Evolutionary conservation across 2,797 vertebrate species (phyloP).

Genomic region (Moxostoma hubbsi): DNA sequence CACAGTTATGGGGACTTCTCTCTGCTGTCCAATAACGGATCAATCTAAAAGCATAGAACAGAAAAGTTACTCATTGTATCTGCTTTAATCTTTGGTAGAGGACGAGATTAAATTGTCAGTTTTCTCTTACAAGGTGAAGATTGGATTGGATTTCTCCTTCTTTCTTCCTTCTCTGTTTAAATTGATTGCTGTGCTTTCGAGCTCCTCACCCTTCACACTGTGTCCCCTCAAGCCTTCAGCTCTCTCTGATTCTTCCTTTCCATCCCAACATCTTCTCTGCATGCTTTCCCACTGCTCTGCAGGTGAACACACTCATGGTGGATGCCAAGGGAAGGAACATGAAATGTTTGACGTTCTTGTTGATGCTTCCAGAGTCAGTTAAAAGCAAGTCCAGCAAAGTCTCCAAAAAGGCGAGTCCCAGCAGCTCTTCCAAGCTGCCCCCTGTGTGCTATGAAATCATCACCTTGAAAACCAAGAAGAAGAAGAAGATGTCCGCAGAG

Average conservation of each 20-base stretch:
- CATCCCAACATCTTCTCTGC: slow-evolving; percentile 77
- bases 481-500: slow-evolving; percentile 99
- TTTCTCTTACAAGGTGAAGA: slow-evolving; percentile 77
- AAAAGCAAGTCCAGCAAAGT: slow-evolving; percentile 96
- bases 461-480: slow-evolving; percentile 97
- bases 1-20: slow-evolving; percentile 80
- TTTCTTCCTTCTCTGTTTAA: slow-evolving; percentile 18
- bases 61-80: slow-evolving; percentile 65
- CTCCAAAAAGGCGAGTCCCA: slow-evolving; percentile 89
- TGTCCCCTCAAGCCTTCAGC: slow-evolving; percentile 24
- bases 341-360: slow-evolving; percentile 99
- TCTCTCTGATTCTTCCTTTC: slow-evolving; percentile 49
- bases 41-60: slow-evolving; percentile 83
- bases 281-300: slow-evolving; percentile 80
- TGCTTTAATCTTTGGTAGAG: slow-evolving; percentile 46
- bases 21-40: slow-evolving; percentile 79
- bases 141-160: slow-evolving; percentile 59
- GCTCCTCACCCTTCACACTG: slow-evolving; percentile 61
- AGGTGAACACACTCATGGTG: slow-evolving; percentile 95
- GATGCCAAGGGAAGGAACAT: slow-evolving; percentile 99
- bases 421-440: slow-evolving; percentile 87
- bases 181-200: slow-evolving; percentile 44
- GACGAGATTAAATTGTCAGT: slow-evolving; percentile 74
- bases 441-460: slow-evolving; percentile 99
- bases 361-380: slow-evolving; percentile 99